Evolutionary conservation across 2,888 invertebrate genomes (phyloP).

Genomic region (Hoplodrina blanda): DNA sequence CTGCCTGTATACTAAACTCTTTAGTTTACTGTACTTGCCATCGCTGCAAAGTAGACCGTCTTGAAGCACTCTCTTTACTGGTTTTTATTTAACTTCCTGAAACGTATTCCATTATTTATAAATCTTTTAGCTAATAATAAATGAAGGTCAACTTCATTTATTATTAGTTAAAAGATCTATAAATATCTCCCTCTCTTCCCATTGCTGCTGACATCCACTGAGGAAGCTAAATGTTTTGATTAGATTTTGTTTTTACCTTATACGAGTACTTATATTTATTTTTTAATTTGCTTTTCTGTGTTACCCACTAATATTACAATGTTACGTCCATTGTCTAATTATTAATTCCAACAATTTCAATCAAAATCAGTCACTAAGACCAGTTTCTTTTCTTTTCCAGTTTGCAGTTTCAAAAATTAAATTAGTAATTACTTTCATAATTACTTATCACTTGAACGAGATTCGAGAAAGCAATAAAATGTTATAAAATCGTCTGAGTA

Average conservation of each 20-base stretch:
- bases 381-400: no score
- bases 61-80: slow-evolving; percentile 49
- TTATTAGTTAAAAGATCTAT: no score
- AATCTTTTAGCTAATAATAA: slow-evolving; percentile 13
- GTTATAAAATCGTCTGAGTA: slow-evolving; percentile 39
- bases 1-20: not conserved
- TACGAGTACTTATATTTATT: no score
- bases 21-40: slow-evolving; percentile 16
- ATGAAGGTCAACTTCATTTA: not conserved
- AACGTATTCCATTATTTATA: slow-evolving; percentile 38
- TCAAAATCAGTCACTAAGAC: not conserved
- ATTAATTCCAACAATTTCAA: not conserved
- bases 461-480: slow-evolving; percentile 45
- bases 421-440: slow-evolving; percentile 17
- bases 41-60: slow-evolving; percentile 15
- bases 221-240: not conserved
- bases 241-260: not conserved
- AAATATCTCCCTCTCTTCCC: not conserved
- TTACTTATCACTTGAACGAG: slow-evolving; percentile 30
- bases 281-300: no score
- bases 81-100: slow-evolving; percentile 54
- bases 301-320: not conserved
- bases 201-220: not conserved
- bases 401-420: not conserved
- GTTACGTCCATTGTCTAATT: not conserved